Conservation (phyloP, 2,888 invertebrate species). For the Serripes groenlandicus region DNA sequence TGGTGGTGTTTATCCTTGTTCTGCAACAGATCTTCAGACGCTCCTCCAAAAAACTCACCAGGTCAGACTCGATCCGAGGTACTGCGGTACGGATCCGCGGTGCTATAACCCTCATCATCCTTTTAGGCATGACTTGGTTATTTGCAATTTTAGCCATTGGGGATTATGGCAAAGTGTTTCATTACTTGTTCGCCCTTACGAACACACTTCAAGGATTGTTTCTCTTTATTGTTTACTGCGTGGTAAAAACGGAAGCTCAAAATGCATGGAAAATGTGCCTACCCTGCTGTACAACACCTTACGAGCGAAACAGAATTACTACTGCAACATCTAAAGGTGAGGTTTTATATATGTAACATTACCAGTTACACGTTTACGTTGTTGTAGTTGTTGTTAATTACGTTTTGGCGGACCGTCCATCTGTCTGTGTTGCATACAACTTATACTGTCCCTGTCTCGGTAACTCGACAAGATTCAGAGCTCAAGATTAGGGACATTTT, state of each 20-base stretch:
- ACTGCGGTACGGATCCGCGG: constrained; percentile 76
- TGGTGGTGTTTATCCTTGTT: constrained; percentile 86
- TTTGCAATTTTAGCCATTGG: constrained; percentile 83
- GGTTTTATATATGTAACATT: too few relatives aligned
- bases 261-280: constrained; percentile 69
- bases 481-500: too few relatives aligned
- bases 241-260: constrained; percentile 80
- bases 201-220: constrained; percentile 85
- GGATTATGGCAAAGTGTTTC: constrained; percentile 76
- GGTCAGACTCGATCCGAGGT: constrained; percentile 70
- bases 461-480: too few relatives aligned
- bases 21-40: constrained; percentile 72
- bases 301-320: constrained; percentile 20
- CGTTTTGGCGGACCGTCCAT: too few relatives aligned
- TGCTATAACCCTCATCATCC: constrained; percentile 77
- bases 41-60: constrained; percentile 71
- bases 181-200: constrained; percentile 83
- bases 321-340: constrained; percentile 13
- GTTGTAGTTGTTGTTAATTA: too few relatives aligned
- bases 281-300: constrained; percentile 53
- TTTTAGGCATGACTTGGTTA: constrained; percentile 84
- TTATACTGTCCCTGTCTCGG: too few relatives aligned
- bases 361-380: too few relatives aligned
- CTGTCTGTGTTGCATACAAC: too few relatives aligned
- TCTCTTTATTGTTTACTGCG: constrained; percentile 84